phyloP scores from a whole-genome alignment of 2,113 vertebrate species.

The Ophiodon elongatus region DNA sequence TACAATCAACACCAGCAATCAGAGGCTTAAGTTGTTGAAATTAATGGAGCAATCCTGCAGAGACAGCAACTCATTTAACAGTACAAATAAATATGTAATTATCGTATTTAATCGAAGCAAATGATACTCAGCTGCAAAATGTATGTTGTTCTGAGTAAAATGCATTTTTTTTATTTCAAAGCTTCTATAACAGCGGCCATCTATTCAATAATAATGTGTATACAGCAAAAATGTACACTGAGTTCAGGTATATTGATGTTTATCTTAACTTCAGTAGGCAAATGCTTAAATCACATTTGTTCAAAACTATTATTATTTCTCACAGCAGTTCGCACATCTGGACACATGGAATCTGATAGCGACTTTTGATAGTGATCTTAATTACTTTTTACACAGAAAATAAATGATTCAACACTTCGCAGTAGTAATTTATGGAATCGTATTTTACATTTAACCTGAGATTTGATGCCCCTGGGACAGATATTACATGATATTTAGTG shows the following conservation, averaged over 20 bases:
- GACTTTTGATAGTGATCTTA: conserved; percentile 4
- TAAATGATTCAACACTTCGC: neutral
- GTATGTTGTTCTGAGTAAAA: neutral
- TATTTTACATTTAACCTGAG: conserved; percentile 1
- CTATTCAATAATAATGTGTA: conserved; percentile 5
- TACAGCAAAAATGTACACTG: neutral
- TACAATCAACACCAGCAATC: conserved; percentile 33
- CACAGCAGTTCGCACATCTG: neutral
- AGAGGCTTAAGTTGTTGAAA: conserved; percentile 3
- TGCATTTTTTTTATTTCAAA: neutral
- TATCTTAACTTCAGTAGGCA: neutral
- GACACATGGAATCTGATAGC: neutral
- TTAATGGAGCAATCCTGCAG: conserved; percentile 11
- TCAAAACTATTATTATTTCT: no score
- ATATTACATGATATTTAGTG: neutral
- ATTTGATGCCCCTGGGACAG: neutral
- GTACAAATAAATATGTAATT: neutral
- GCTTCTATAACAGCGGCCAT: neutral
- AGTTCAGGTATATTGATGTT: neutral
- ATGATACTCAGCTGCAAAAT: neutral
- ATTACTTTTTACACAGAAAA: conserved; percentile 11
- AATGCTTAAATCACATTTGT: no score
- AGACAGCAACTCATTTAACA: conserved; percentile 7
- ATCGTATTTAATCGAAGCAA: neutral
- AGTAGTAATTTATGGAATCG: neutral